These are phyloP conservation scores for Volucella inanis DNA, from an alignment of 2,888 invertebrate genomes.

Conservation along the genomic window DNA sequence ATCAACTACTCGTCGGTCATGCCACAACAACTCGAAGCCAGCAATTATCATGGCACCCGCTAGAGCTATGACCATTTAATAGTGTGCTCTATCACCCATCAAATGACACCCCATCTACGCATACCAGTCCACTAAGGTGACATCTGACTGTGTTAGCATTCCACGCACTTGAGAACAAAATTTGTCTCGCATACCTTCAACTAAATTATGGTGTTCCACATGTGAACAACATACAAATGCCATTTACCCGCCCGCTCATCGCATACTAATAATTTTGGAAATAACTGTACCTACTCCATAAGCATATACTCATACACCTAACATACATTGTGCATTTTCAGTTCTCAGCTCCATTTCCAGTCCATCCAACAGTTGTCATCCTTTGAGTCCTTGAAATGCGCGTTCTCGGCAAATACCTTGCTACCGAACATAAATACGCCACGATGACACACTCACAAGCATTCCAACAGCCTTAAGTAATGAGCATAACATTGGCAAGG, in stretches of 20 bases:
- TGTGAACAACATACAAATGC: constrained; percentile 7
- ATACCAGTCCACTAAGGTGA: constrained; percentile 40
- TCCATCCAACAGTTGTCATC: constrained; percentile 28
- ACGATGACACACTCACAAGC: background rate
- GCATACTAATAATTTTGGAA: constrained; percentile 40
- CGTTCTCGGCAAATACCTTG: constrained; percentile 2
- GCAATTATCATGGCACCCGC: too few relatives aligned
- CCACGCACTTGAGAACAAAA: background rate
- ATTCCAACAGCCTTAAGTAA: constrained; percentile 15
- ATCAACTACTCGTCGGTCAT: too few relatives aligned
- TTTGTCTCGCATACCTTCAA: background rate
- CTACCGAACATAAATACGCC: constrained; percentile 31
- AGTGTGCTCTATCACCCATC: constrained; percentile 21
- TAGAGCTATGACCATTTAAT: too few relatives aligned
- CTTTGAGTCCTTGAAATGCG: constrained; percentile 22
- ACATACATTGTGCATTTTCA: constrained; percentile 40
- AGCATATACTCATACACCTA: background rate
- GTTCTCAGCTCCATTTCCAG: background rate
- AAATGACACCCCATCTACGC: constrained; percentile 17
- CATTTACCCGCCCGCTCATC: constrained; percentile 11
- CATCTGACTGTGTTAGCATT: constrained; percentile 41
- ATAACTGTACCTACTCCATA: constrained; percentile 20
- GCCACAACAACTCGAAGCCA: too few relatives aligned
- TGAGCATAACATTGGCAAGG: constrained; percentile 53
- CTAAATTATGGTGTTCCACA: constrained; percentile 33